Base-by-base conservation (phyloP, 2,888 invertebrate genomes). In the Nasonovia ribisnigri region DNA sequence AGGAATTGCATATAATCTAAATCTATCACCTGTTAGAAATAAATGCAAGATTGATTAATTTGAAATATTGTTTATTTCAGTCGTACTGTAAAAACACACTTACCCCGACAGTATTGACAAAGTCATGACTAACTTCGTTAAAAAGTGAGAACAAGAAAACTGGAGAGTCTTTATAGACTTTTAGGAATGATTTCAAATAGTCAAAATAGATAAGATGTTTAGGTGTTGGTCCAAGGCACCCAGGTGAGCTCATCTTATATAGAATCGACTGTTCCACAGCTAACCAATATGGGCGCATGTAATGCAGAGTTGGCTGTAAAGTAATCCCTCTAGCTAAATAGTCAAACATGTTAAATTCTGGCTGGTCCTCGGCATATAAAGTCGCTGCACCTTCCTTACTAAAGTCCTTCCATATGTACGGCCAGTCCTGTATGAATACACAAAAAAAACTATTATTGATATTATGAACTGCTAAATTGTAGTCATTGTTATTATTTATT, bases 341-440 rank as follows among this genome's bases (percentile, higher is more conserved):
- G 93, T 96, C 96, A 95, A 96, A 96, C 90, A 96, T 95, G 24
- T 95, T 95, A 84, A 96, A 95, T 57, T 95, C 95, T 0, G 96
- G 96, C 26, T 95, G 95, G 94, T 96, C 96, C 95, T 96, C 96
- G 0, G 96, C 95, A 90, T 95, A 96, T 94, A 96, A 95, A 3
- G 96, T 96, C 20, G 95, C 95, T 91, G 96, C 96, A 0, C 96
- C 95, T 1, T 95, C 95, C 0, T 94, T 77, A 8, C 95, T 95
- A 94, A 95, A 96, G 90, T 96, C 95, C 46, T 96, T 96, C 96
- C 96, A 96, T 16, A 96, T 95, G 92, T 96, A 95, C 3, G 95
- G 95, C 94, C 95, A 95, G 24, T 95, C 94, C 95, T 96, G 95
- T 51, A 42, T 3, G 46, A 26, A 77, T 11, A 48, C 36, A 89